Evolutionary conservation across 2,113 vertebrate genomes (phyloP).

Genomic region (Suricata suricatta): DNA sequence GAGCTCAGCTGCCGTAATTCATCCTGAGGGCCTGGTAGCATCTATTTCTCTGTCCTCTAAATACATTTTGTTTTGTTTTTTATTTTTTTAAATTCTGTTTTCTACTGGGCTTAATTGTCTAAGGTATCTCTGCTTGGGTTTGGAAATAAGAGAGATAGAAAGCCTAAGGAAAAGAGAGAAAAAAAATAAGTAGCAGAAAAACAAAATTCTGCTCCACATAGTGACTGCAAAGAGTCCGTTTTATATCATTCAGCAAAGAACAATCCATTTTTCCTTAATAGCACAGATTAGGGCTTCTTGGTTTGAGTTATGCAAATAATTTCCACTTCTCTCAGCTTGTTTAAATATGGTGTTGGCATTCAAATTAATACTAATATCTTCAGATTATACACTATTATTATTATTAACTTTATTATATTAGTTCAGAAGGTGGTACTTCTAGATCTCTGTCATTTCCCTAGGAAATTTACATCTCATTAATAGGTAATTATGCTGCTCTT

Average conservation of each 20-base stretch:
- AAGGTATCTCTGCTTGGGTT: slow-evolving; percentile 45
- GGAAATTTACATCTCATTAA: slow-evolving; percentile 81
- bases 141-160: slow-evolving; percentile 21
- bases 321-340: slow-evolving; percentile 61
- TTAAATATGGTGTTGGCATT: slow-evolving; percentile 72
- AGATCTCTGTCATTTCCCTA: slow-evolving; percentile 79
- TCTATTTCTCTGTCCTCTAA: neutral
- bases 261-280: slow-evolving; percentile 56
- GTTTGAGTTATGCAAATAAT: slow-evolving; percentile 67
- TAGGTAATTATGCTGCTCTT: slow-evolving; percentile 75
- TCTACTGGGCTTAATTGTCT: neutral
- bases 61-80: slow-evolving; percentile 9
- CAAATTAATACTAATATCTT: slow-evolving; percentile 78
- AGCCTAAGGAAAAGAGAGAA: slow-evolving; percentile 30
- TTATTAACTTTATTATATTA: slow-evolving; percentile 79
- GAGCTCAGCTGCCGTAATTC: neutral
- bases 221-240: neutral
- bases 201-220: neutral
- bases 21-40: neutral
- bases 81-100: slow-evolving; percentile 29
- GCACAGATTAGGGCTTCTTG: slow-evolving; percentile 57
- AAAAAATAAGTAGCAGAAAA: neutral
- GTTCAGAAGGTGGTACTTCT: slow-evolving; percentile 77
- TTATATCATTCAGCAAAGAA: slow-evolving; percentile 43
- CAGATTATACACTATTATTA: slow-evolving; percentile 76